A percentile compares a stretch with the other conserved stretches of the same genome.
phyloP scores from a whole-genome alignment of 1,140 invertebrate genomes.

The Papilio xuthus region DNA sequence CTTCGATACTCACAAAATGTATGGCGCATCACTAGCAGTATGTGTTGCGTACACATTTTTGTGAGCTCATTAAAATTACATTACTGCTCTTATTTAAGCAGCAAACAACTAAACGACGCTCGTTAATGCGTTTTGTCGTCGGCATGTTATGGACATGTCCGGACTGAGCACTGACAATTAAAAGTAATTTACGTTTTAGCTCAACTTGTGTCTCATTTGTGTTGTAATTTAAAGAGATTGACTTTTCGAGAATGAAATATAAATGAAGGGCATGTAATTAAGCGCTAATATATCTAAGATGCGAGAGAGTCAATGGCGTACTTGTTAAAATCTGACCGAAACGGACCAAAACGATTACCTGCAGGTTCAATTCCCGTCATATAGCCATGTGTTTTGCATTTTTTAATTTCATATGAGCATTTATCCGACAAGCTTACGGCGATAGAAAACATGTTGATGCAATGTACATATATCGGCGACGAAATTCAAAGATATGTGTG shows the following conservation, averaged over 20 bases:
- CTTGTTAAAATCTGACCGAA: too few species aligned
- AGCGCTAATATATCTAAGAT: not conserved
- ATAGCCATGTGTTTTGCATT: too few species aligned
- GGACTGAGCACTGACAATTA: conserved; percentile 48
- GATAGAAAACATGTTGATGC: too few species aligned
- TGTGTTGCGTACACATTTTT: conserved; percentile 71
- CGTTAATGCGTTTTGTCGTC: conserved; percentile 73
- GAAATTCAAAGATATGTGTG: too few species aligned
- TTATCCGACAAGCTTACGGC: too few species aligned
- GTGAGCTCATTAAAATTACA: conserved; percentile 80
- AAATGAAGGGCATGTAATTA: not conserved
- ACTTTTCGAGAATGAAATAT: not conserved
- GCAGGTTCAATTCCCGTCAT: too few species aligned
- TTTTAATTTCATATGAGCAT: too few species aligned
- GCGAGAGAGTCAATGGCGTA: too few species aligned
- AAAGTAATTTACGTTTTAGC: conserved; percentile 46
- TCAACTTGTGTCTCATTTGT: conserved; percentile 47
- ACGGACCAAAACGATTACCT: too few species aligned
- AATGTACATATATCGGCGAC: too few species aligned
- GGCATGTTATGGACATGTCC: conserved; percentile 74
- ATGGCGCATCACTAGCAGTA: conserved; percentile 14
- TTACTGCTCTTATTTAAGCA: conserved; percentile 79
- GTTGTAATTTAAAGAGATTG: conserved; percentile 3
- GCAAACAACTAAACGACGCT: conserved; percentile 78
- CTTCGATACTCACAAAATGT: not conserved